Percentiles rank a stretch among this genome's conserved stretches.
phyloP scores from a whole-genome alignment of 2,888 invertebrate genomes.

The Julus scandinavius region DNA sequence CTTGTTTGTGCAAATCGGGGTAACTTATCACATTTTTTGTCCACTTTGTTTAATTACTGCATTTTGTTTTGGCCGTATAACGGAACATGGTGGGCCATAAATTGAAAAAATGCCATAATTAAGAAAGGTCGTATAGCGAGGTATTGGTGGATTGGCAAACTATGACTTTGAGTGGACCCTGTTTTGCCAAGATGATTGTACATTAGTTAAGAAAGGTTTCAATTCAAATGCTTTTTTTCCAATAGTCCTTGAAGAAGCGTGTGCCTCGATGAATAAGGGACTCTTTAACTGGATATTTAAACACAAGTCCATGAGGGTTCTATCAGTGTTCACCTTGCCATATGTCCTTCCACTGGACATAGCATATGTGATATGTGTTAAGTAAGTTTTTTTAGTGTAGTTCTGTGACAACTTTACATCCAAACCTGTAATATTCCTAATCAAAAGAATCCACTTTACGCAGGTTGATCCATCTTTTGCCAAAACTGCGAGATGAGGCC shows the following conservation, averaged over 20 bases:
- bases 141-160: too few relatives aligned
- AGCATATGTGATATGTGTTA: constrained; percentile 84
- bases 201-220: background rate
- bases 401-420: background rate
- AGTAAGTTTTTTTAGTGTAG: constrained; percentile 71
- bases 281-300: constrained; percentile 90
- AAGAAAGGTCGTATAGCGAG: too few relatives aligned
- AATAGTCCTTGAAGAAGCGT: constrained; percentile 81
- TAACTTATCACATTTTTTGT: too few relatives aligned
- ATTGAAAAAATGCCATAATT: too few relatives aligned
- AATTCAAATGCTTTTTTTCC: background rate
- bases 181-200: background rate
- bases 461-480: constrained; percentile 78
- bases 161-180: background rate
- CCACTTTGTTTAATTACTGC: too few relatives aligned
- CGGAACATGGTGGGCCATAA: too few relatives aligned
- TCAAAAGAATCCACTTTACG: constrained; percentile 43
- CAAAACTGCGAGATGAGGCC: constrained; percentile 74
- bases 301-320: constrained; percentile 81
- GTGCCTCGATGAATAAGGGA: constrained; percentile 91
- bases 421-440: background rate
- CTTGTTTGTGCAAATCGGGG: too few relatives aligned
- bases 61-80: too few relatives aligned
- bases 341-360: constrained; percentile 90
- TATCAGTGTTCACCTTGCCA: constrained; percentile 84